Evolutionary conservation across 2,888 invertebrate species (phyloP).

Genomic region (Pandemis corylana): DNA sequence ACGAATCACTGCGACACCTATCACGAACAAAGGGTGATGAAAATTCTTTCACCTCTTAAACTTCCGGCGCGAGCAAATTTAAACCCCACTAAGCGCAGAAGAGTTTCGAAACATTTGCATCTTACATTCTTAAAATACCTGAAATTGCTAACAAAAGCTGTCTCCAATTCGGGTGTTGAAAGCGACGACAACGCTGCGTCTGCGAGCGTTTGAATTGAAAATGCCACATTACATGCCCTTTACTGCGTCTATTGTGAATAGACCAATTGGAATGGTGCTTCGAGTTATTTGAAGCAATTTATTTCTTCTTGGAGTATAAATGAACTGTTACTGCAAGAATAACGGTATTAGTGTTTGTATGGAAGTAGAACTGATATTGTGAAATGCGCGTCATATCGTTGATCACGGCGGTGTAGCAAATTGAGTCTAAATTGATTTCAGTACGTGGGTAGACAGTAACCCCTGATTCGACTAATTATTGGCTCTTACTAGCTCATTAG

Average conservation of each 20-base stretch:
- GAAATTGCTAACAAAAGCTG: slow-evolving; percentile 40
- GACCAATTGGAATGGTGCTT: slow-evolving; percentile 32
- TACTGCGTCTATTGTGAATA: slow-evolving; percentile 32
- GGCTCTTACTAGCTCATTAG: no score
- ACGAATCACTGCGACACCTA: neutral
- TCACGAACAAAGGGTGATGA: neutral
- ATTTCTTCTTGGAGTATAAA: neutral
- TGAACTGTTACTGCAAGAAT: no score
- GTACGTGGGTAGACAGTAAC: no score
- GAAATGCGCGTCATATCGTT: no score
- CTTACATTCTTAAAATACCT: slow-evolving; percentile 31
- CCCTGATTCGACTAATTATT: no score
- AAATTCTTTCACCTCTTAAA: neutral
- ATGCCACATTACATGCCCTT: slow-evolving; percentile 37
- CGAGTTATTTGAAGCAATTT: neutral
- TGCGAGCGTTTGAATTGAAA: slow-evolving; percentile 38
- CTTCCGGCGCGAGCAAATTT: neutral
- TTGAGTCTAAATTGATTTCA: no score
- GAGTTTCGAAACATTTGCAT: neutral
- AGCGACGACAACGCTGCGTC: slow-evolving; percentile 32
- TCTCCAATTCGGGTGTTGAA: slow-evolving; percentile 36
- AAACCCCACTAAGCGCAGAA: neutral
- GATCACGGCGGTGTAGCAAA: no score
- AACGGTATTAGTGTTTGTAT: no score
- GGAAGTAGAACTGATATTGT: no score